Evolutionary conservation across 1,140 invertebrate genomes (phyloP).

Genomic region (Trigoniulus corallinus): DNA sequence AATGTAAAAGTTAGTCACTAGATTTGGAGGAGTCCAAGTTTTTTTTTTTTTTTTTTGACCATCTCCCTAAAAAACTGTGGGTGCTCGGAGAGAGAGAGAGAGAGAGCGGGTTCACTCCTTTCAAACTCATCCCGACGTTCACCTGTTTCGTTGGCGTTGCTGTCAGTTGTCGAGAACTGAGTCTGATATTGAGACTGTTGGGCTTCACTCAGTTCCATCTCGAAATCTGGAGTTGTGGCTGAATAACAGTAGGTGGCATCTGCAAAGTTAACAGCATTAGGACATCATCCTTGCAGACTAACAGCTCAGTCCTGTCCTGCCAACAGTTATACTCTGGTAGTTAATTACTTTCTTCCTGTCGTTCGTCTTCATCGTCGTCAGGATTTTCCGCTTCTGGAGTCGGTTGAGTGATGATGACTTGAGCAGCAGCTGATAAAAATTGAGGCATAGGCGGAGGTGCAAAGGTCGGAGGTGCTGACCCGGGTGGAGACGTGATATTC

Average conservation of each 20-base stretch:
- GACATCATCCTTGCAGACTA: constrained; percentile 6
- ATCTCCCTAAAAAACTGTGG: too few species aligned
- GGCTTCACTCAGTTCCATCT: constrained; percentile 48
- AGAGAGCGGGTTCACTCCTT: too few species aligned
- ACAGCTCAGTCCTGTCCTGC: neutral
- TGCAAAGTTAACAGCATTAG: neutral
- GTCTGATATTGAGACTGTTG: constrained; percentile 54
- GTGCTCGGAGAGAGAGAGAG: too few species aligned
- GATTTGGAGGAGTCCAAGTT: too few species aligned
- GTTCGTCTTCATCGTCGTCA: neutral
- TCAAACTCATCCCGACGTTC: too few species aligned
- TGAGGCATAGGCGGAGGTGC: constrained; percentile 62
- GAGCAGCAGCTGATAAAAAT: constrained; percentile 34
- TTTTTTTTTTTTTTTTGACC: too few species aligned
- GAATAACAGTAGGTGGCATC: neutral
- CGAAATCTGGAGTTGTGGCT: constrained; percentile 36
- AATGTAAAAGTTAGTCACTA: too few species aligned
- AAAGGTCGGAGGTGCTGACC: constrained; percentile 58
- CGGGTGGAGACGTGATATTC: constrained; percentile 44
- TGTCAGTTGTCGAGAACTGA: constrained; percentile 37
- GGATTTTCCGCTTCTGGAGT: constrained; percentile 29
- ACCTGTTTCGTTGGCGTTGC: neutral
- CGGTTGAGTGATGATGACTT: constrained; percentile 38
- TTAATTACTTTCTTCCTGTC: constrained; percentile 16
- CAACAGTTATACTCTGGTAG: neutral